Base-by-base conservation (phyloP, 2,888 invertebrate genomes). In the Dicranocentrus wangi region DNA sequence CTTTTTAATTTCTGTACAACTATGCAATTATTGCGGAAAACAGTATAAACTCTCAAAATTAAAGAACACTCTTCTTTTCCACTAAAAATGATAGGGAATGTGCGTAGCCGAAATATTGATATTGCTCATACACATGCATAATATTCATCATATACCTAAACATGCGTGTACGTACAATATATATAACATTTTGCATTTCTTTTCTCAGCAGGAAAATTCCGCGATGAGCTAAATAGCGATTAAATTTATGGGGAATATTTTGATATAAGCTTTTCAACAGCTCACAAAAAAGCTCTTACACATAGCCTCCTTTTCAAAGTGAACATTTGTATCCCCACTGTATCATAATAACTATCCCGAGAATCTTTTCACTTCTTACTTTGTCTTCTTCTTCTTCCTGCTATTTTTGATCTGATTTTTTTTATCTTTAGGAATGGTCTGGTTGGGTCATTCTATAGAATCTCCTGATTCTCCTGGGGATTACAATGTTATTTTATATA, bases 401-500 rank as follows among this genome's bases (percentile, higher is more conserved):
- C 55, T 55, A 55, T 55, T 55, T 55, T 55, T 55, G 55, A 55
- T 19, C 55, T 55, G 19, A 21, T 21, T 8, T 23, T 23, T 23
- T 21, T 21, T 7, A 61, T 32, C 28, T 42, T 17, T 28, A 28
- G 39, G 28, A 10, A 60, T 17, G 19, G 51, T 73, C 51, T 73
- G 27, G 21, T 75, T 65, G 32, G 47, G 63, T 72, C 63, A 63
- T 53, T 55, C n/a, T n/a, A n/a, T n/a, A n/a, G n/a, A n/a, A n/a
- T 70, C 19, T 39, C 3, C n/a, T 25, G 13, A 27, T 75, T 65
- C 27, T 75, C 66, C 75, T 75, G 75, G 75, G 73, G 55, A 43
- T 65, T 47, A 17, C n/a, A 15, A 28, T 51, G 51, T 42, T 73
- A 23, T 32, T 73, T 19, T 60, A 21, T n/a, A 53, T 53, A 19